Base-by-base conservation (phyloP, 2,113 vertebrate genomes). In the Machaerirhynchus nigripectus region DNA sequence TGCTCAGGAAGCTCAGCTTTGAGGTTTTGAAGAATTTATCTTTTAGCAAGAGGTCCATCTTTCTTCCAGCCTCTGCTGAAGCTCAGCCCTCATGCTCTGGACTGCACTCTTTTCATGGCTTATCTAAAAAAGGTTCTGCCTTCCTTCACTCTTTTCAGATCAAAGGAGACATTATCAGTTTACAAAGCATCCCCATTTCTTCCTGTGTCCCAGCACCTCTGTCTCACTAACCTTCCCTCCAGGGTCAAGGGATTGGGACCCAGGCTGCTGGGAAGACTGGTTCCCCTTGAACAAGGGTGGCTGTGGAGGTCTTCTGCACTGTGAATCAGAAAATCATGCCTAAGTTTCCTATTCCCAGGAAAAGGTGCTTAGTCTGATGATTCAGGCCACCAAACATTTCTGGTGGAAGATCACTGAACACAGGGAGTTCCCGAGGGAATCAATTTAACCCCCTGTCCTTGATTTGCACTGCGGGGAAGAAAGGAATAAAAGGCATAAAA, bases 101-200 rank as follows among this genome's bases (percentile, higher is more conserved):
- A n/a, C 52, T 80, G 68, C 56, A 92, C 61, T 71, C 20, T 90
- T 84, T 86, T 42, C 75, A 59, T 7, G 17, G 40, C 65, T 96
- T 97, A 95, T 97, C 94, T 91, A 65, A 44, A 88, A 94, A 92
- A 69, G 23, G 1, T 74, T 90, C 96, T 97, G 91, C 68, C 88
- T 97, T 87, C 82, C 64, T 91, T 97, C 87, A 96, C 84, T 91
- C 69, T 77, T 82, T 67, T 85, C 70, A 94, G 88, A 97, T 97
- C 95, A 97, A 97, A 97, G 81, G 37, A 50, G 86, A 67, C 57
- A 28, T 61, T 95, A 95, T 96, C 95, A 3, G 44, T 80, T 95
- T 96, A 90, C 84, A 97, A 94, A 97, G 97, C 97, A 97, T 55
- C 49, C 61, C 50, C 1, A 1, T 49, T 77, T 56, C 64, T 92